A percentile compares a stretch with the other conserved stretches of the same genome.
Conservation (phyloP, 1,140 invertebrate species). For the Rhizoglyphus robini region DNA sequence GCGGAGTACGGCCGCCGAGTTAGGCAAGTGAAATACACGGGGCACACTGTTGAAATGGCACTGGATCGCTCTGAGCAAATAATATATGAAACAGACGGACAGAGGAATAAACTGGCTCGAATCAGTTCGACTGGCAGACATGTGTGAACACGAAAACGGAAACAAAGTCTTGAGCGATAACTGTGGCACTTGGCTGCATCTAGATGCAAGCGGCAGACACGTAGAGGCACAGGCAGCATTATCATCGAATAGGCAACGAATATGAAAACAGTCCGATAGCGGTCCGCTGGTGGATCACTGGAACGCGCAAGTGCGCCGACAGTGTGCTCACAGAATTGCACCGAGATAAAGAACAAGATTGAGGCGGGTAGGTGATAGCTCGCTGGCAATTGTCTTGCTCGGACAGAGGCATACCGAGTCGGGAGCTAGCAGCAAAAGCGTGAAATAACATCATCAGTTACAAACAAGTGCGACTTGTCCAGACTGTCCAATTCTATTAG, state of each 20-base stretch:
- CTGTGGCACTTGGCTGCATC: slow-evolving; percentile 10
- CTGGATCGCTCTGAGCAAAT: no score
- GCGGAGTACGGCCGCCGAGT: no score
- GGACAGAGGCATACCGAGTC: neutral
- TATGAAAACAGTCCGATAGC: no score
- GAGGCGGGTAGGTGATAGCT: slow-evolving; percentile 9
- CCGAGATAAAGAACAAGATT: slow-evolving; percentile 8
- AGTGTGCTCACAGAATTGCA: neutral
- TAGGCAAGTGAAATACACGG: no score
- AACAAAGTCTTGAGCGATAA: slow-evolving; percentile 13
- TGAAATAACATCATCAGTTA: slow-evolving; percentile 5
- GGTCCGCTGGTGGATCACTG: neutral
- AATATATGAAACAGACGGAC: no score
- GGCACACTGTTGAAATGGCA: no score
- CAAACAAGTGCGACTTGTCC: slow-evolving; percentile 15
- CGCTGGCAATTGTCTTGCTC: slow-evolving; percentile 6
- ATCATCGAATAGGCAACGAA: neutral
- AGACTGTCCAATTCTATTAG: slow-evolving; percentile 13
- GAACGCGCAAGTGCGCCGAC: neutral
- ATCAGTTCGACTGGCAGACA: no score
- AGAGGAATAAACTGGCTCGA: no score
- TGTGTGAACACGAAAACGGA: no score
- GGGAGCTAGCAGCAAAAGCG: neutral
- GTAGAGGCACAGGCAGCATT: neutral
- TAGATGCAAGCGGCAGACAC: neutral